Percentiles rank a stretch among this genome's conserved stretches.
phyloP scores from a whole-genome alignment of 1,140 invertebrate genomes.

The Cylas formicarius region DNA sequence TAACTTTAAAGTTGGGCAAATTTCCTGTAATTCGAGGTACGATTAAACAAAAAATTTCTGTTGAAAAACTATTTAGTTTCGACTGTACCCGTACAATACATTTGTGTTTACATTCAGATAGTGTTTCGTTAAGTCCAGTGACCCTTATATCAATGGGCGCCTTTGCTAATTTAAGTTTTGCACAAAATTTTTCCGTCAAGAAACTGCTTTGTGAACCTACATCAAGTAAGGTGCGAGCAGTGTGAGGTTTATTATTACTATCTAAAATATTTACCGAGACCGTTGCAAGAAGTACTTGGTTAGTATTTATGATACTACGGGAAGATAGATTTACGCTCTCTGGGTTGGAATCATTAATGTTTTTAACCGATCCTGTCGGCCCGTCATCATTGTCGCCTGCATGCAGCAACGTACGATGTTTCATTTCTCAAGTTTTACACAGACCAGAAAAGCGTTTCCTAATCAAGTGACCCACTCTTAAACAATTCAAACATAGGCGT shows the following conservation, averaged over 20 bases:
- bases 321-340: conserved; percentile 3
- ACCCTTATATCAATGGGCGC: no score
- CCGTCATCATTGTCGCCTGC: not conserved
- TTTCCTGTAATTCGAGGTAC: no score
- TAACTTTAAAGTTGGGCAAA: no score
- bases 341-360: not conserved
- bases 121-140: no score
- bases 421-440: conserved; percentile 5
- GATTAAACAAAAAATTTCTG: no score
- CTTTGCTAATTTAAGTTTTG: no score
- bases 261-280: conserved; percentile 1
- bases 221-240: conserved; percentile 1
- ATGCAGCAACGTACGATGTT: conserved; percentile 8
- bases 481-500: conserved; percentile 11
- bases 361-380: not conserved
- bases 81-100: no score
- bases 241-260: conserved; percentile 1
- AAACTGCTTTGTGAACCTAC: conserved; percentile 5
- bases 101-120: no score
- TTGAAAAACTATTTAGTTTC: no score
- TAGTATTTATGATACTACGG: not conserved
- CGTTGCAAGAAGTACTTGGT: conserved; percentile 1
- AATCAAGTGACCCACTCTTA: conserved; percentile 4
- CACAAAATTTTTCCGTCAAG: not conserved
- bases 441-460: not conserved